A percentile compares a stretch with the other conserved stretches of the same genome.
Conservation (phyloP, 2,797 vertebrate species). For the Balearica regulorum region DNA sequence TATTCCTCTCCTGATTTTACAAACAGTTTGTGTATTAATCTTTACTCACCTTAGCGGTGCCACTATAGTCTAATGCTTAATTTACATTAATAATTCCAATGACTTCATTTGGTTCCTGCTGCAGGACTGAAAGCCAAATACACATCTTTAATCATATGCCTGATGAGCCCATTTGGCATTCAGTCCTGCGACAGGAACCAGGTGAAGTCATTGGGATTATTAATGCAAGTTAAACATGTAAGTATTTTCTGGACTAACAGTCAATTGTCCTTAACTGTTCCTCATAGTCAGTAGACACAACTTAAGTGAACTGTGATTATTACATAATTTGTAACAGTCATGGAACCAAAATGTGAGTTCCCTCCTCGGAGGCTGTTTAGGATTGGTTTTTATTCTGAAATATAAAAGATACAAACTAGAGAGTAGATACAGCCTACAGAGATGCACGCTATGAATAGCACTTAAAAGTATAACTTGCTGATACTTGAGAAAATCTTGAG, state of each 20-base stretch:
- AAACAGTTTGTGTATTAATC: neutral
- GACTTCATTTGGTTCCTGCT: neutral
- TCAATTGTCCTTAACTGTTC: neutral
- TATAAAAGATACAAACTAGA: neutral
- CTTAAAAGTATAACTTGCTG: neutral
- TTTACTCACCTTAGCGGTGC: neutral
- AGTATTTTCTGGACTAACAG: neutral
- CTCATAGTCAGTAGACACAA: neutral
- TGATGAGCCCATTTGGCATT: neutral
- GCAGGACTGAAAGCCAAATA: neutral
- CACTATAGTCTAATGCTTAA: neutral
- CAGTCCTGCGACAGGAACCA: neutral
- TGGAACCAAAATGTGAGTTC: neutral
- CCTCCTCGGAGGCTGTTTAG: neutral
- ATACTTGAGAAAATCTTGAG: neutral
- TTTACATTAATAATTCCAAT: neutral
- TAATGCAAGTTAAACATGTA: neutral
- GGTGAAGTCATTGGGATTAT: neutral
- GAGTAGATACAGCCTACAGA: neutral
- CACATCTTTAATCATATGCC: neutral
- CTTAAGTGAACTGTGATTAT: neutral
- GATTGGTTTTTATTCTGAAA: neutral
- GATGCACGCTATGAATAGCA: neutral
- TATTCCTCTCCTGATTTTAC: neutral
- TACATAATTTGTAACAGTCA: neutral